Conservation (phyloP, 2,888 invertebrate species). For the Pterostichus madidus region DNA sequence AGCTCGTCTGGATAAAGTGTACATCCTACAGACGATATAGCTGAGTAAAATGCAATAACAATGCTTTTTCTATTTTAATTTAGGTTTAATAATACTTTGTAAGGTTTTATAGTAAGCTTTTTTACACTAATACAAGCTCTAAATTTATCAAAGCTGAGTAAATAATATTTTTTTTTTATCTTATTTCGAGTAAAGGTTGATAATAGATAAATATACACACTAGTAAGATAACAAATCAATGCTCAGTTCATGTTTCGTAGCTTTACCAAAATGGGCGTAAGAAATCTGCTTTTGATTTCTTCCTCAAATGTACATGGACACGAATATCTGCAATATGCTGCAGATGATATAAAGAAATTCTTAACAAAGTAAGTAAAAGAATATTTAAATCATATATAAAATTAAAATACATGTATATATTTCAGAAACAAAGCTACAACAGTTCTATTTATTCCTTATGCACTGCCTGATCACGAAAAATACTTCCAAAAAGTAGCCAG, state of each 20-base stretch:
- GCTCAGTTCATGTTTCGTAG: slow-evolving; percentile 11
- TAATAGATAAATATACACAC: not conserved
- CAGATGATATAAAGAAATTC: slow-evolving; percentile 81
- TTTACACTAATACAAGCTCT: too few relatives aligned
- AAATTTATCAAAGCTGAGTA: too few relatives aligned
- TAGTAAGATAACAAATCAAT: not conserved
- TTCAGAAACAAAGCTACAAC: slow-evolving; percentile 14
- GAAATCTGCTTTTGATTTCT: slow-evolving; percentile 83
- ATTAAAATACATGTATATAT: not conserved
- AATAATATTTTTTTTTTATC: slow-evolving; percentile 13
- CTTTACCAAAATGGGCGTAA: slow-evolving; percentile 49
- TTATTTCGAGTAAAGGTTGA: not conserved
- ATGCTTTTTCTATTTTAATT: too few relatives aligned
- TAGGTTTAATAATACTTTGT: too few relatives aligned
- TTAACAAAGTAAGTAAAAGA: slow-evolving; percentile 79
- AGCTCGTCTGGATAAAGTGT: not conserved
- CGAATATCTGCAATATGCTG: slow-evolving; percentile 84
- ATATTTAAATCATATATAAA: slow-evolving; percentile 54
- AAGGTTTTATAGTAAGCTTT: too few relatives aligned
- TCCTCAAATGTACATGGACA: slow-evolving; percentile 85
- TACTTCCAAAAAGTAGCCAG: not conserved
- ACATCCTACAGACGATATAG: not conserved
- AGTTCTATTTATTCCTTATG: slow-evolving; percentile 5
- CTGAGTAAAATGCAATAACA: too few relatives aligned
- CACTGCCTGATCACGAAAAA: not conserved